Evolutionary conservation across 2,113 vertebrate species (phyloP).

Genomic region (Crocuta crocuta): DNA sequence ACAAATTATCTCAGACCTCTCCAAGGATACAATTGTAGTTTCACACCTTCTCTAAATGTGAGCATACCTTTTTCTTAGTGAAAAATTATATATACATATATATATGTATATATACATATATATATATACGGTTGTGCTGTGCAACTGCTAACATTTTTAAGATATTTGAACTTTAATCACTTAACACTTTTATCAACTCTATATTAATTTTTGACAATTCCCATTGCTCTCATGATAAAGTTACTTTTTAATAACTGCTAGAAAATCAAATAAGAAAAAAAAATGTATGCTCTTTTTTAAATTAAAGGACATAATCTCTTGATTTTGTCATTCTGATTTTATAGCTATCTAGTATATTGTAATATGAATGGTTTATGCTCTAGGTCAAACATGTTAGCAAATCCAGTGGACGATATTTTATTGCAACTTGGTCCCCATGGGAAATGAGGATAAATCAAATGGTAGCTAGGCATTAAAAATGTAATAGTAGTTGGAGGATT

Average conservation of each 20-base stretch:
- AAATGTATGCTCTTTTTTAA: not conserved
- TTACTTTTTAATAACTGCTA: not conserved
- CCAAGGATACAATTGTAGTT: not conserved
- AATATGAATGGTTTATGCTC: not conserved
- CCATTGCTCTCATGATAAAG: not conserved
- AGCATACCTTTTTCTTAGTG: not conserved
- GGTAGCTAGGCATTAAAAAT: not conserved
- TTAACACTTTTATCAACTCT: not conserved
- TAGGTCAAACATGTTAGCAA: not conserved
- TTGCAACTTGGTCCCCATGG: rapidly evolving
- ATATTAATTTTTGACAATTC: not conserved
- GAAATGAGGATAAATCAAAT: not conserved
- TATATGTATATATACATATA: too few species aligned
- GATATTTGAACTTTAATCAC: not conserved
- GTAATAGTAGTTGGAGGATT: not conserved
- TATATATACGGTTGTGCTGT: not conserved
- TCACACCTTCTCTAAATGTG: not conserved
- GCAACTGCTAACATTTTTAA: not conserved
- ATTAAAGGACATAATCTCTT: not conserved
- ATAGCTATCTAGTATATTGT: not conserved
- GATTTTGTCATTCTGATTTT: not conserved
- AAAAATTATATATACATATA: not conserved
- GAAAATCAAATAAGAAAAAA: not conserved
- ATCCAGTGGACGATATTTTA: not conserved
- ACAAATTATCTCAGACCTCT: not conserved